phyloP scores from a whole-genome alignment of 1,140 invertebrate species.

The Venustaconcha ellipsiformis region DNA sequence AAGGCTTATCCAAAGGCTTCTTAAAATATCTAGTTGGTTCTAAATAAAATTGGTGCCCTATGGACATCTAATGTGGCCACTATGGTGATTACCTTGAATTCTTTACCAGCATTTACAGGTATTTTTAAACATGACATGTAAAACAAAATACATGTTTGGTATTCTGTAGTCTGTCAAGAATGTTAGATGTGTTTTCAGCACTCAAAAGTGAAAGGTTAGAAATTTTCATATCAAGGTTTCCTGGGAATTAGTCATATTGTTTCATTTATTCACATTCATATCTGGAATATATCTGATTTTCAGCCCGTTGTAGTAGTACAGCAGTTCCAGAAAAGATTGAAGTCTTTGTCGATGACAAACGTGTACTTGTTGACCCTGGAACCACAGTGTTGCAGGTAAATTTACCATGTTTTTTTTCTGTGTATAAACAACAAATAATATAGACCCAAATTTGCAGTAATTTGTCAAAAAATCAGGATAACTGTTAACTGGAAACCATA shows the following conservation, averaged over 20 bases:
- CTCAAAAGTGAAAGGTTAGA: not conserved
- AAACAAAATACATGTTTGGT: constrained; percentile 3
- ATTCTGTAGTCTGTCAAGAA: not conserved
- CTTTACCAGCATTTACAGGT: too few relatives aligned
- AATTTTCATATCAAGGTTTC: not conserved
- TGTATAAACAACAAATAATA: not conserved
- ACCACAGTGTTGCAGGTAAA: constrained; percentile 96
- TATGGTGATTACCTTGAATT: too few relatives aligned
- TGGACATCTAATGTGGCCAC: too few relatives aligned
- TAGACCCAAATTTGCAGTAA: not conserved
- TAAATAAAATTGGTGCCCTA: not conserved
- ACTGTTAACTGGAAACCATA: not conserved
- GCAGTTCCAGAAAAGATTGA: constrained; percentile 76
- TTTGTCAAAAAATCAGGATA: not conserved
- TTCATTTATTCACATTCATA: not conserved
- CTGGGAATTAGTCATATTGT: not conserved
- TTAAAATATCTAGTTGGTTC: too few relatives aligned
- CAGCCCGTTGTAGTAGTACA: constrained; percentile 39
- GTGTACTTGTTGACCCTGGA: constrained; percentile 93
- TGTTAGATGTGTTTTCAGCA: not conserved
- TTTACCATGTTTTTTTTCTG: not conserved
- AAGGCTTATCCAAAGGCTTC: too few relatives aligned
- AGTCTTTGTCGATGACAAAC: constrained; percentile 98
- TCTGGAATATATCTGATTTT: constrained; percentile 3
- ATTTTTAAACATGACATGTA: too few relatives aligned